Conservation (phyloP, 1,140 invertebrate species). For the Aphelinus certus region DNA sequence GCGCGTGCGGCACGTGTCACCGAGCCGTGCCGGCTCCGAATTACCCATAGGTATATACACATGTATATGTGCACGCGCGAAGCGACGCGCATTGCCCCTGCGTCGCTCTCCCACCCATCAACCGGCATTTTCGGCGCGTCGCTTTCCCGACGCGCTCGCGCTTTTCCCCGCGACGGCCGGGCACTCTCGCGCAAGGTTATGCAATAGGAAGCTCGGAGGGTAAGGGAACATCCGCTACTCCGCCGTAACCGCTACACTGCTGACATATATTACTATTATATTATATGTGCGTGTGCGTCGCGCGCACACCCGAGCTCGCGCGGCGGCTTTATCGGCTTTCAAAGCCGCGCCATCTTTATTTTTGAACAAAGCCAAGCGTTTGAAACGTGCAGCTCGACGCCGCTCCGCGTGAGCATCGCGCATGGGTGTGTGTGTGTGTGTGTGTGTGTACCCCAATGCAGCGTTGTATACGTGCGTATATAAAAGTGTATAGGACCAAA, state of each 20-base stretch:
- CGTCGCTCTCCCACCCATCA: background rate
- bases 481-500: too few relatives aligned
- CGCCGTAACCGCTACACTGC: too few relatives aligned
- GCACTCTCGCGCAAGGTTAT: background rate
- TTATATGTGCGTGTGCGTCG: too few relatives aligned
- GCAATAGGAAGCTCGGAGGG: too few relatives aligned
- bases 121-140: background rate
- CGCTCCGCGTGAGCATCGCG: constrained; percentile 57
- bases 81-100: too few relatives aligned
- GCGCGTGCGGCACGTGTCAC: too few relatives aligned
- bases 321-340: constrained; percentile 64
- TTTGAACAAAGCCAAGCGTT: constrained; percentile 76
- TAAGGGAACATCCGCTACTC: too few relatives aligned
- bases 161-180: background rate
- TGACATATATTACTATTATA: too few relatives aligned
- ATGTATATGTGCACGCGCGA: too few relatives aligned
- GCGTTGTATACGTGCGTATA: constrained; percentile 7
- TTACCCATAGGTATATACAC: too few relatives aligned
- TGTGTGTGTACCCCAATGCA: constrained; percentile 30
- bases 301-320: background rate
- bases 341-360: constrained; percentile 84
- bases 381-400: constrained; percentile 19
- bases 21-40: too few relatives aligned
- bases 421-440: background rate
- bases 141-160: background rate